Conservation (phyloP, 2,797 vertebrate genomes). For the Hippopotamyrus pictus region DNA sequence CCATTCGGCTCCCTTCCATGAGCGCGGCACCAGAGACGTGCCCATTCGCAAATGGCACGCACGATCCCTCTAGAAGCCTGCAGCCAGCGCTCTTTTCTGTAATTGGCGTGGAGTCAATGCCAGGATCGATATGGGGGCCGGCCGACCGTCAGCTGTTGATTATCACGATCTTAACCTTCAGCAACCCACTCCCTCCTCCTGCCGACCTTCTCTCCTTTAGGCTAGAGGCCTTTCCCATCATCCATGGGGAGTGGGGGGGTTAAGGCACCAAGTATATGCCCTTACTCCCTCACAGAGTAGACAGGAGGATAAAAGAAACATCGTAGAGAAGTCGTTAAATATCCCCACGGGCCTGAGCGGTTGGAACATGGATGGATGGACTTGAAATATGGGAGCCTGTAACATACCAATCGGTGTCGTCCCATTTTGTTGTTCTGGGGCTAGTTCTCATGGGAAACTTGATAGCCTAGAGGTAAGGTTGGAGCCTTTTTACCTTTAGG, state of each 20-base stretch:
- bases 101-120: background rate
- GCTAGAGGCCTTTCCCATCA: background rate
- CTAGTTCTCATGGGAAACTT: background rate
- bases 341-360: background rate
- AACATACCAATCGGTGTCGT: background rate
- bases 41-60: background rate
- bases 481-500: background rate
- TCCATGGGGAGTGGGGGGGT: background rate
- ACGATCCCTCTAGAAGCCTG: background rate
- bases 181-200: background rate
- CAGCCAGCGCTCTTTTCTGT: background rate
- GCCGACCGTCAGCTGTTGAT: slow-evolving; percentile 42
- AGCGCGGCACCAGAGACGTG: background rate
- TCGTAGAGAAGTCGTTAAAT: background rate
- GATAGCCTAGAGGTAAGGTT: background rate
- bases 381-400: background rate
- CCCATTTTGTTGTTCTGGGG: background rate
- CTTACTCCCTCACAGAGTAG: background rate
- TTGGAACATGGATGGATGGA: background rate
- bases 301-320: background rate
- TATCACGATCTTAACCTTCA: slow-evolving; percentile 57
- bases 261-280: background rate
- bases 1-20: background rate
- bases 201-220: background rate
- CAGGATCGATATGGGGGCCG: slow-evolving; percentile 17